Percentiles rank a stretch among this genome's conserved stretches.
phyloP scores from a whole-genome alignment of 2,888 invertebrate species.

The Pyrrhosoma nymphula region DNA sequence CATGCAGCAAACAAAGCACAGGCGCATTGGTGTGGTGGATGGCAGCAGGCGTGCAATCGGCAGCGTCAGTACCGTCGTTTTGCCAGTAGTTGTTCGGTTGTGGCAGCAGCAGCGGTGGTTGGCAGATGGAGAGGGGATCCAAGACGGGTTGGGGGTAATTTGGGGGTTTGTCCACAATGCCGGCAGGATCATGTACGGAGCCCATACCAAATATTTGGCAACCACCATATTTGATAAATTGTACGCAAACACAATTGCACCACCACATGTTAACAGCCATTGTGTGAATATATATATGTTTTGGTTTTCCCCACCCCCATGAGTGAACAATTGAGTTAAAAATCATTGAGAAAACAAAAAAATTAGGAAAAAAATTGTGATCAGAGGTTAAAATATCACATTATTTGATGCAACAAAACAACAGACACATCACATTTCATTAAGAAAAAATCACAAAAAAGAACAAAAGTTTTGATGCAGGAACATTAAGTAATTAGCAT shows the following conservation, averaged over 20 bases:
- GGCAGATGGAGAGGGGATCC: conserved; percentile 40
- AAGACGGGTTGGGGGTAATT: conserved; percentile 35
- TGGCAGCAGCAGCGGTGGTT: conserved; percentile 59
- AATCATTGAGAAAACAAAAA: conserved; percentile 45
- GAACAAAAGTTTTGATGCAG: conserved; percentile 56
- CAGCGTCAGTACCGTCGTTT: conserved; percentile 67
- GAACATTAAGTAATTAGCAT: conserved; percentile 58
- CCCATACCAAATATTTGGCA: conserved; percentile 61
- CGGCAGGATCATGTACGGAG: conserved; percentile 61
- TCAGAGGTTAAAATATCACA: conserved; percentile 58
- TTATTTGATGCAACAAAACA: conserved; percentile 49
- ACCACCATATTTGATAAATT: conserved; percentile 56
- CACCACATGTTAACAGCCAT: conserved; percentile 66
- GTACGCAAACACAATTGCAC: conserved; percentile 61
- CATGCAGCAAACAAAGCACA: conserved; percentile 81
- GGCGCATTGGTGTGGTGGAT: conserved; percentile 67
- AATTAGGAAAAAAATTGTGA: conserved; percentile 43
- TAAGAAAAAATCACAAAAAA: conserved; percentile 56
- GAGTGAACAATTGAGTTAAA: conserved; percentile 52
- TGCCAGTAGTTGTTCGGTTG: conserved; percentile 64
- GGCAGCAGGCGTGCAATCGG: conserved; percentile 67
- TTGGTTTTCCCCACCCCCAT: conserved; percentile 47
- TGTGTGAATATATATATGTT: conserved; percentile 1
- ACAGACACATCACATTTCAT: conserved; percentile 66
- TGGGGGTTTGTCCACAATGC: conserved; percentile 51